Evolutionary conservation across 2,888 invertebrate species (phyloP), one percentile per base, ranked within the genome.

Genomic region (Drosophila subquinaria): DNA sequence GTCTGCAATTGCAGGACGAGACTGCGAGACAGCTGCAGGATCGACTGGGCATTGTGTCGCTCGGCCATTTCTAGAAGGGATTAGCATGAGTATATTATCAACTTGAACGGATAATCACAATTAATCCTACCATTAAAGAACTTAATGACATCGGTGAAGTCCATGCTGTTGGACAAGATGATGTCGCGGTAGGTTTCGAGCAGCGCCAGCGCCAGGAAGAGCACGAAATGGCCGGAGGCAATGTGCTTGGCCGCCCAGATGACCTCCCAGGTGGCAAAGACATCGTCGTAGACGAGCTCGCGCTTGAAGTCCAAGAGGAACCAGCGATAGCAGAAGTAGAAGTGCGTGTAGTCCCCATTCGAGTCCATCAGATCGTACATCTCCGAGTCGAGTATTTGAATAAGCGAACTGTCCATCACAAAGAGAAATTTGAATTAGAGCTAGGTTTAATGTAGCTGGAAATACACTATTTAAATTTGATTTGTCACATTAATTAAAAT

Each of bases 261-360:
- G 48, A 96, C 94, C 93, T 99, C 98, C 98, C 98, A 99, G 0
- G 98, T 97, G 9, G 95, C 94, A 91, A 97, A 98, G n/a, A 98
- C 97, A 91, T 98, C 98, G 74, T 97, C 96, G 91, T 99, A 98
- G 17, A 97, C 94, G 77, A 99, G 93, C 92, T 99, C 98, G 91
- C 98, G 94, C 92, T 99, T 99, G 92, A 99, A 99, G 93, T 99
- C 98, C 59, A 99, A 94, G 75, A 99, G 94, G 94, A 98, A 98
- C 98, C 98, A 98, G 47, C 98, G 96, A 93, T 99, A 99, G 93
- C 98, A 98, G 93, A 98, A 99, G 93, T 98, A 99, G 93, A 99
- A 98, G 92, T 99, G 98, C 4, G 98, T 98, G 93, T 98, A 98
- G 93, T 99, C 98, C 0, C 98, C 98, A 92, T 98, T 97, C 57